Percentiles rank a stretch among this genome's conserved stretches.
These are phyloP conservation scores for Pelmatolapia mariae DNA, from an alignment of 2,113 vertebrate species.

Conservation along the genomic window DNA sequence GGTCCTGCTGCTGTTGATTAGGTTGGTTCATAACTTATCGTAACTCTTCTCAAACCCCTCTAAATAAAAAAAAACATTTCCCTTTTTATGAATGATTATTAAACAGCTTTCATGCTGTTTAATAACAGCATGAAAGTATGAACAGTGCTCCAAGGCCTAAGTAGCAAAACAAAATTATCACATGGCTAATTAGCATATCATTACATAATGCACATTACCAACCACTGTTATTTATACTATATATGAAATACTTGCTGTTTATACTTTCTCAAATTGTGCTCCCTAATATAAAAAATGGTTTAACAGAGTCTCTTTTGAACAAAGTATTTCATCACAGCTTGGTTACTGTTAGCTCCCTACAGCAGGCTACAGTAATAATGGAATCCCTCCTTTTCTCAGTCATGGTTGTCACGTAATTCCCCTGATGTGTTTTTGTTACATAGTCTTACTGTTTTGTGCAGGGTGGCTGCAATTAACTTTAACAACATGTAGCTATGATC, in stretches of 20 bases:
- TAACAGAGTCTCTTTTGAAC: too few species aligned
- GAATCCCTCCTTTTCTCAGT: not conserved
- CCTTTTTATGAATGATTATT: not conserved
- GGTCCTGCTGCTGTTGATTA: not conserved
- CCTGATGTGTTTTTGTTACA: not conserved
- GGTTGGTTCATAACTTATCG: not conserved
- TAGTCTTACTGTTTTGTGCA: not conserved
- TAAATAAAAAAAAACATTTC: not conserved
- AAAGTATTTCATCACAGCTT: not conserved
- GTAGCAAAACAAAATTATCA: not conserved
- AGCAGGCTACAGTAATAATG: not conserved
- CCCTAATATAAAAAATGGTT: not conserved
- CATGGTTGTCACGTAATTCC: not conserved
- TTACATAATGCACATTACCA: not conserved
- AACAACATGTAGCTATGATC: not conserved
- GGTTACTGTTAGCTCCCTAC: not conserved
- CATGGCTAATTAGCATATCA: not conserved
- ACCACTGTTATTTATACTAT: not conserved
- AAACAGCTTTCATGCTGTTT: not conserved
- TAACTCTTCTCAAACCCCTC: not conserved
- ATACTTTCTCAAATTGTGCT: not conserved
- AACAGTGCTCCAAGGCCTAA: not conserved
- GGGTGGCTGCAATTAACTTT: not conserved
- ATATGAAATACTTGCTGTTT: not conserved
- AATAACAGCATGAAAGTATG: too few species aligned